A percentile compares a stretch with the other conserved stretches of the same genome.
Conservation (phyloP, 2,113 vertebrate genomes). For the Misgurnus mizolepis region DNA sequence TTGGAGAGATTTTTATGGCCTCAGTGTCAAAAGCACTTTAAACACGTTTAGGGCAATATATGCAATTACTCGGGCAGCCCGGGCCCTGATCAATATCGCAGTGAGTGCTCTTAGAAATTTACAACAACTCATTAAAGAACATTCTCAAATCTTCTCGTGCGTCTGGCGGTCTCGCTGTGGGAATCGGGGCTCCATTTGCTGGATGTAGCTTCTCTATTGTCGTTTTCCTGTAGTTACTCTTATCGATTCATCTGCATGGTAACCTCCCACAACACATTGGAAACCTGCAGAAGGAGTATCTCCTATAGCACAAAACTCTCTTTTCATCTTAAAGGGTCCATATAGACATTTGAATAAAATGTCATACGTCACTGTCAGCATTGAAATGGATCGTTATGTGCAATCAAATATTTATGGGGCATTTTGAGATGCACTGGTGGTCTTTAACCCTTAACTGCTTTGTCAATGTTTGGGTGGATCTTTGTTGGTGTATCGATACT, state of each 20-base stretch:
- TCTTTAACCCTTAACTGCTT: neutral
- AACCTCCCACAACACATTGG: conserved; percentile 59
- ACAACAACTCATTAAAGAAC: conserved; percentile 34
- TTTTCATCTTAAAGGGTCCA: neutral
- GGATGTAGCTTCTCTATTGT: conserved; percentile 68
- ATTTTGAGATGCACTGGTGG: neutral
- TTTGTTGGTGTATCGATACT: neutral
- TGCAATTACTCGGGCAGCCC: neutral
- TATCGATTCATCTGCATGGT: conserved; percentile 66
- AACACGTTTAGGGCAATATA: conserved; percentile 9
- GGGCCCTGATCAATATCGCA: conserved; percentile 19
- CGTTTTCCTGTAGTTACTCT: conserved; percentile 61
- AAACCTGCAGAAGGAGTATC: conserved; percentile 42
- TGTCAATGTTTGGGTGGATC: neutral
- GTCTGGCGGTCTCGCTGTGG: neutral
- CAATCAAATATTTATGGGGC: neutral
- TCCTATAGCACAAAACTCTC: neutral
- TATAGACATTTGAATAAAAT: conserved; percentile 4
- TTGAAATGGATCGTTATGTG: conserved; percentile 1
- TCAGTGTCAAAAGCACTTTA: neutral
- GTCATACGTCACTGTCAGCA: neutral
- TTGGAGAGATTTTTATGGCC: conserved; percentile 3
- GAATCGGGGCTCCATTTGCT: conserved; percentile 44
- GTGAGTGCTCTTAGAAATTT: conserved; percentile 29
- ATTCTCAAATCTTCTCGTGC: conserved; percentile 12